Conservation (phyloP, 1,140 invertebrate genomes). For the Ips typographus region DNA sequence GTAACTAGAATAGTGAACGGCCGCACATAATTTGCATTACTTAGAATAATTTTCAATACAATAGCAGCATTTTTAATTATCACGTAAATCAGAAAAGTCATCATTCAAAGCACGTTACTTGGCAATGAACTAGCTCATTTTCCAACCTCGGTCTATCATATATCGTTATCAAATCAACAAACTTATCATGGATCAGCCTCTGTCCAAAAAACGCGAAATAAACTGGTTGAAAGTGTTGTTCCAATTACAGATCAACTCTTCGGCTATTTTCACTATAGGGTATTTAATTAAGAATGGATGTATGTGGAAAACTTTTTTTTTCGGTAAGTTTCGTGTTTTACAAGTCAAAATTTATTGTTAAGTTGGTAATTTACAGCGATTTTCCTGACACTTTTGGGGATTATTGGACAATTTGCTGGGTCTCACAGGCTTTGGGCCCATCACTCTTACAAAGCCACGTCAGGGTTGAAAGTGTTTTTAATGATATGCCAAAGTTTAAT, state of each 20-base stretch:
- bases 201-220: slow-evolving; percentile 36
- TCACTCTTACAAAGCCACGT: slow-evolving; percentile 73
- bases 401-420: slow-evolving; percentile 78
- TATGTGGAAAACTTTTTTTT: slow-evolving; percentile 38
- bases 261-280: slow-evolving; percentile 28
- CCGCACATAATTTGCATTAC: not conserved
- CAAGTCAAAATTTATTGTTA: not conserved
- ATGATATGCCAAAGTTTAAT: slow-evolving; percentile 78
- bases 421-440: slow-evolving; percentile 92
- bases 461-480: slow-evolving; percentile 70
- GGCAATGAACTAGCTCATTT: not conserved
- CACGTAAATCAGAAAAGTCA: not conserved
- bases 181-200: not conserved
- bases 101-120: not conserved
- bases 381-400: slow-evolving; percentile 60
- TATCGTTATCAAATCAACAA: not conserved
- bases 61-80: not conserved
- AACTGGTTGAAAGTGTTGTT: slow-evolving; percentile 40
- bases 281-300: slow-evolving; percentile 34
- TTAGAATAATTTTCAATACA: slow-evolving; percentile 1
- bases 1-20: not conserved
- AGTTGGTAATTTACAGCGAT: slow-evolving; percentile 56
- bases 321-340: slow-evolving; percentile 33
- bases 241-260: slow-evolving; percentile 35
- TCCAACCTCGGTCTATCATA: not conserved